Base-by-base conservation (phyloP, 2,113 vertebrate species). In the Ginglymostoma cirratum region DNA sequence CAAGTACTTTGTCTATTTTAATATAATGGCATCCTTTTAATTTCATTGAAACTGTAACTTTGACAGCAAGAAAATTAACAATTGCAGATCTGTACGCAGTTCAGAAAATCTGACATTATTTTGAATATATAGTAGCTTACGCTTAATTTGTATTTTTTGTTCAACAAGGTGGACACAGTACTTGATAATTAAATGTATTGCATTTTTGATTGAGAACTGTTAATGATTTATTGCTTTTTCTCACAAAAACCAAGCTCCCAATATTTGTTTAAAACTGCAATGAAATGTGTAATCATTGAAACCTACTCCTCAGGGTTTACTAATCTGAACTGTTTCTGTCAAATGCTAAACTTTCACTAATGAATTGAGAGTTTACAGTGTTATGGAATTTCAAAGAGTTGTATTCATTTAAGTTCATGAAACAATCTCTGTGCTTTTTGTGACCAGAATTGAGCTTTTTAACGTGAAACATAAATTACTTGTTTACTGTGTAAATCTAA, bases 371-470 rank as follows among this genome's bases (percentile, higher is more conserved):
- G 45, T 55, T 30, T 93, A 55, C 69, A 69, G n/a, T 92, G 48
- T 96, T 96, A 3, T 30, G 90, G 85, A 30, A 96, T 96, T 96
- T 90, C 96, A 96, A 52, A 76, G 67, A 78, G 66, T 66, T 83
- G 38, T 83, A 17, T 93, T 66, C 7, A n/a, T 38, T 5, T 42
- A 83, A 83, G 52, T 61, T 90, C 15, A 69, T 42, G n/a, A 93
- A 65, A 70, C 65, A 10, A 69, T 94, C 65, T 17, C 10, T 94
- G 34, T 6, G 23, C 8, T 70, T 76, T 95, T 34, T 42, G 67
- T 48, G 69, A 34, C 69, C 27, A 52, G 42, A 45, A 95, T 67
- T 48, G 67, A 95, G 23, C 45, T 69, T 76, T 72, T 76, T 48
- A 94, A 61, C 21, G 48, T 14, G 67, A 76, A 95, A 76, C 24